These are phyloP conservation scores for Lytechinus pictus DNA, from an alignment of 35 echinoderm and acorn worm species.

Conservation along the genomic window DNA sequence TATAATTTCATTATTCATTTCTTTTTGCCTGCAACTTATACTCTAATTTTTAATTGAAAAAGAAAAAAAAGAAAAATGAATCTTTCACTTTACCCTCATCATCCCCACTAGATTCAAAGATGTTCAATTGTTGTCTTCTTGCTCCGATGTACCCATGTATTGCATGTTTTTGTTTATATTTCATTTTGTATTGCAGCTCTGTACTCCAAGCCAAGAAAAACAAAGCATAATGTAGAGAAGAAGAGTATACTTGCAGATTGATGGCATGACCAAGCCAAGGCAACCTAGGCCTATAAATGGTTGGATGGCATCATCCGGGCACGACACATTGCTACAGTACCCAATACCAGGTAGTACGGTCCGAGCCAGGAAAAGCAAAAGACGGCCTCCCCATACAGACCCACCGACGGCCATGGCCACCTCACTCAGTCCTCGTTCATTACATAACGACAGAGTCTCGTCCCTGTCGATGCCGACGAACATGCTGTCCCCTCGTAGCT, in stretches of 20 bases:
- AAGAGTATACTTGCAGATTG: neutral
- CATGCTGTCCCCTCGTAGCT: neutral
- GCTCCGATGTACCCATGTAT: neutral
- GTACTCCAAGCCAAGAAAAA: neutral
- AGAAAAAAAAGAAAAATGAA: too few relatives aligned
- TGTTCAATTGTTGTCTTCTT: too few relatives aligned
- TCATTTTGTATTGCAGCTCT: neutral
- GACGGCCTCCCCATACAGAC: neutral
- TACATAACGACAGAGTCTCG: neutral
- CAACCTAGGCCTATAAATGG: neutral
- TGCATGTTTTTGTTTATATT: neutral
- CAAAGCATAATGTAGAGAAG: neutral
- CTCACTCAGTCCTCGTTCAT: neutral
- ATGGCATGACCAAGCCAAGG: conserved; percentile 43
- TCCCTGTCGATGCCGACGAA: neutral
- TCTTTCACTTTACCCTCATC: too few relatives aligned
- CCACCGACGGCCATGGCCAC: neutral
- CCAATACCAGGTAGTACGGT: neutral
- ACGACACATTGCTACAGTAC: conserved; percentile 22
- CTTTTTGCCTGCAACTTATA: too few relatives aligned
- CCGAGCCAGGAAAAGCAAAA: neutral
- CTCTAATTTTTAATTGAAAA: too few relatives aligned
- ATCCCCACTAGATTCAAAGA: too few relatives aligned
- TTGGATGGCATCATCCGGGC: conserved; percentile 22
- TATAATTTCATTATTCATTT: too few relatives aligned